Percentiles rank a stretch among this genome's conserved stretches.
Evolutionary conservation across 2,888 invertebrate genomes (phyloP).

Genomic region (Choristoneura rosaceana): DNA sequence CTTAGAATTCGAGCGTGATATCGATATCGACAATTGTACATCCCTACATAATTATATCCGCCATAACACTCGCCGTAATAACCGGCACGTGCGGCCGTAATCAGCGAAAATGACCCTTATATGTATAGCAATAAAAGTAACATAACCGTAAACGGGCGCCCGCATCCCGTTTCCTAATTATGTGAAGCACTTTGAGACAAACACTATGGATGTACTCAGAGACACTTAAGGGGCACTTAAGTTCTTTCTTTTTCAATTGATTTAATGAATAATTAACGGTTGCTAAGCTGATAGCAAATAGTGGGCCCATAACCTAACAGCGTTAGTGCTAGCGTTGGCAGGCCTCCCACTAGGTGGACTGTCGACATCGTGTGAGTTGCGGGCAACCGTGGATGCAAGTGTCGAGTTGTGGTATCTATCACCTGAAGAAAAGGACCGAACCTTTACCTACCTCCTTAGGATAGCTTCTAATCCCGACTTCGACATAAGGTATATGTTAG

Average conservation of each 20-base stretch:
- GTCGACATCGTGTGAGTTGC: too few relatives aligned
- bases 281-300: background rate
- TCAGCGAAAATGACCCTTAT: slow-evolving; percentile 41
- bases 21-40: slow-evolving; percentile 11
- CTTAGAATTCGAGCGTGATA: background rate
- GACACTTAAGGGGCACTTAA: background rate
- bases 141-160: slow-evolving; percentile 32
- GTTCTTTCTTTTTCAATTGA: background rate
- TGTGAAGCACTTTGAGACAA: slow-evolving; percentile 37
- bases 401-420: too few relatives aligned
- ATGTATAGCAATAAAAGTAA: slow-evolving; percentile 38
- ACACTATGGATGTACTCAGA: slow-evolving; percentile 16
- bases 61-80: slow-evolving; percentile 29
- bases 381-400: too few relatives aligned
- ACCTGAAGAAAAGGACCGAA: too few relatives aligned
- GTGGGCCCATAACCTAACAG: background rate
- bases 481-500: too few relatives aligned
- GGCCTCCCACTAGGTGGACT: too few relatives aligned
- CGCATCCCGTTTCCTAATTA: slow-evolving; percentile 37
- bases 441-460: too few relatives aligned
- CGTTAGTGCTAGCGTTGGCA: background rate
- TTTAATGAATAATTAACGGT: background rate
- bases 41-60: slow-evolving; percentile 36
- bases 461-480: too few relatives aligned
- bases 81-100: slow-evolving; percentile 32